phyloP scores from a whole-genome alignment of 2,797 vertebrate species.

The Chloroceryle amazona region DNA sequence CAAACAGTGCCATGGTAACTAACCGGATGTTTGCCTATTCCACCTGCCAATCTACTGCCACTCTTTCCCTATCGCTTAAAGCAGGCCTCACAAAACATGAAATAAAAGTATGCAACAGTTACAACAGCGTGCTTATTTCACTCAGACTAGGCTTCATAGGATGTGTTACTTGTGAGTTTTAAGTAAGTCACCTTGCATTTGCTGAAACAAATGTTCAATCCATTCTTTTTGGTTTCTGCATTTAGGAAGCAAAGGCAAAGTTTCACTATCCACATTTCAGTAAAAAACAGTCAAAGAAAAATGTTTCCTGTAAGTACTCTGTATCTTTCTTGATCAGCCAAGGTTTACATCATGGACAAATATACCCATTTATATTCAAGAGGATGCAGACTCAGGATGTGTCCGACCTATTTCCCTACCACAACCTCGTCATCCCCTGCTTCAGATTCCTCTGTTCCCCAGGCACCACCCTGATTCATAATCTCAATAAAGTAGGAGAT shows the following conservation, averaged over 20 bases:
- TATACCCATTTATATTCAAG: conserved; percentile 5
- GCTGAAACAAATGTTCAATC: background rate
- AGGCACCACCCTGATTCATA: conserved; percentile 64
- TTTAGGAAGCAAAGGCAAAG: background rate
- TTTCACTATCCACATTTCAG: background rate
- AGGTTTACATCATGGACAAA: conserved; percentile 19
- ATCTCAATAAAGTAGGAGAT: conserved; percentile 43
- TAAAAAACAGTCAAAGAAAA: background rate
- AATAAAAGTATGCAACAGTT: background rate
- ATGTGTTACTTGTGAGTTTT: background rate
- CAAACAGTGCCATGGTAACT: background rate
- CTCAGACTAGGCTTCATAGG: background rate
- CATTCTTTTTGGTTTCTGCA: background rate
- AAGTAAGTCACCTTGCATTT: background rate
- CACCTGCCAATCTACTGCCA: background rate
- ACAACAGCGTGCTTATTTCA: background rate
- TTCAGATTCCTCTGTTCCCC: conserved; percentile 10
- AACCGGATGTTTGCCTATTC: background rate
- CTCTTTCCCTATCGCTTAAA: background rate
- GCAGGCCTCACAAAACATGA: background rate
- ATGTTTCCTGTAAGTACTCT: background rate
- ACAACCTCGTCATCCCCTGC: background rate
- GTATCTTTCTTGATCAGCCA: background rate
- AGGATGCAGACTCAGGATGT: conserved; percentile 25
- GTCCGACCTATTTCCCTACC: background rate